phyloP scores from a whole-genome alignment of 2,113 vertebrate genomes.

The Chaetops frenatus region DNA sequence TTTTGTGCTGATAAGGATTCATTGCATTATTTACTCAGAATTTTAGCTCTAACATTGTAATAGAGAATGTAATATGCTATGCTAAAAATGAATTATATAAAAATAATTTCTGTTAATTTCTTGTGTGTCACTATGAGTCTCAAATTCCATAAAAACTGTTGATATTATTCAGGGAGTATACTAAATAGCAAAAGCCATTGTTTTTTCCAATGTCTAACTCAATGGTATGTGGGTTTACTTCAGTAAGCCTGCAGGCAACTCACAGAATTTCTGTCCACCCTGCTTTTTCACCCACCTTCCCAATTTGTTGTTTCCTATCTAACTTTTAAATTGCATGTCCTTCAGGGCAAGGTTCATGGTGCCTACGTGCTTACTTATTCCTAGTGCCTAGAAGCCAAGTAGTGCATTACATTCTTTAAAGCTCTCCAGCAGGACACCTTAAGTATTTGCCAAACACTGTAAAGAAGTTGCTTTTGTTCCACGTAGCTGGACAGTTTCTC shows the following conservation, averaged over 20 bases:
- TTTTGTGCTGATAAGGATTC: background rate
- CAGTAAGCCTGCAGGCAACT: background rate
- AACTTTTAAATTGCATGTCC: background rate
- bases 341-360: background rate
- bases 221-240: background rate
- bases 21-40: background rate
- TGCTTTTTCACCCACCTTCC: background rate
- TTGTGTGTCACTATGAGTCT: background rate
- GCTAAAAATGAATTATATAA: background rate
- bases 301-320: accelerated
- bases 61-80: background rate
- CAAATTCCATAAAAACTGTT: background rate
- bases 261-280: background rate
- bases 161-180: background rate
- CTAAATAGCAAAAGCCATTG: background rate
- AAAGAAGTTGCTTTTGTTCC: background rate
- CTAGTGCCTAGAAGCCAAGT: background rate
- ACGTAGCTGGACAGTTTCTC: background rate
- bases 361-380: background rate
- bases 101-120: background rate
- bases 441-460: background rate
- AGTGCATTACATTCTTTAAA: background rate
- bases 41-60: background rate
- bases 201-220: background rate
- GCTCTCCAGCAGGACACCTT: background rate